Conservation (phyloP, 1,140 invertebrate genomes). For the Rhopalosiphum maidis region DNA sequence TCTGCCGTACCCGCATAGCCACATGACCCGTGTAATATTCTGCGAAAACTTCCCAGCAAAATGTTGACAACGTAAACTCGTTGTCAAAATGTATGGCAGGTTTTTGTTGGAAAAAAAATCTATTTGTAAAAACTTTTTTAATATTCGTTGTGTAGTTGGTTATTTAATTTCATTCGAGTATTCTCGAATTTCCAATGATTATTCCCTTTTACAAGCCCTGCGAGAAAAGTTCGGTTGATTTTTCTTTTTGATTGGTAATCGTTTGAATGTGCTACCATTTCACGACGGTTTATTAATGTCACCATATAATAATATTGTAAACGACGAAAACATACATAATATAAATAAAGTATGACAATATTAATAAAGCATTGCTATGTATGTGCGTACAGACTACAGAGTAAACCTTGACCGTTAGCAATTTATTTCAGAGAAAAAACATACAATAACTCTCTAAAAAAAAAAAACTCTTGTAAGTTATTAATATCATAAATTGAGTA, state of each 20-base stretch:
- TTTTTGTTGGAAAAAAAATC: not conserved
- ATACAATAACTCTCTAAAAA: not conserved
- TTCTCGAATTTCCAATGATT: not conserved
- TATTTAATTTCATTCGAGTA: not conserved
- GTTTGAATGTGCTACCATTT: not conserved
- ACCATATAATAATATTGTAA: not conserved
- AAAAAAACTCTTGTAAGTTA: not conserved
- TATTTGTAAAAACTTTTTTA: not conserved
- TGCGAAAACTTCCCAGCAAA: too few relatives aligned
- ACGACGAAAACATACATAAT: not conserved
- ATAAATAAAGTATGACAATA: not conserved
- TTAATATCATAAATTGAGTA: not conserved
- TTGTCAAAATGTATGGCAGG: not conserved
- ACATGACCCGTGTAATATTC: not conserved
- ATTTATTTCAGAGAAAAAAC: not conserved
- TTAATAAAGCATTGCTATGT: not conserved
- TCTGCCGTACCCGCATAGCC: not conserved
- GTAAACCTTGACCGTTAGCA: not conserved
- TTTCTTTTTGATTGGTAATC: not conserved
- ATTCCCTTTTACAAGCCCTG: not conserved
- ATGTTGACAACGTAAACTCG: too few relatives aligned
- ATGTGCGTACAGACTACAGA: not conserved
- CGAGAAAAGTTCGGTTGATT: not conserved
- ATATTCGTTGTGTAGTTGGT: not conserved
- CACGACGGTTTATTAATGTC: not conserved